phyloP scores from a whole-genome alignment of 2,797 vertebrate species.

The Galaxias olidus region DNA sequence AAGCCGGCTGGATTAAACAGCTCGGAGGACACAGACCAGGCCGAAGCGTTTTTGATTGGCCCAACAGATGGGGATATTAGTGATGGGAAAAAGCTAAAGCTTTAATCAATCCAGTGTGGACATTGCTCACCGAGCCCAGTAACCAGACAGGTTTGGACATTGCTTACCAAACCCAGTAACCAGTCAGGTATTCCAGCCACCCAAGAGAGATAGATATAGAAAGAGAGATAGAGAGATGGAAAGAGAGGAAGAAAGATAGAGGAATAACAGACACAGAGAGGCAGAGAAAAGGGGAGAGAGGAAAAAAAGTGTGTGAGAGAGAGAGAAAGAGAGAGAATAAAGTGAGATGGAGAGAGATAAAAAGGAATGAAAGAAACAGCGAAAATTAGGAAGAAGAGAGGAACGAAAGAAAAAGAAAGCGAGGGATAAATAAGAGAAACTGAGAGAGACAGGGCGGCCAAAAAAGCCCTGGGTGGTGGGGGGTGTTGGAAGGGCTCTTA shows the following conservation, averaged over 20 bases:
- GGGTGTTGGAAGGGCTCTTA: slow-evolving; percentile 46
- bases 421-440: not conserved
- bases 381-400: slow-evolving; percentile 18
- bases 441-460: not conserved
- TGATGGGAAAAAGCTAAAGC: slow-evolving; percentile 34
- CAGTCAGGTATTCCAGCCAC: no score
- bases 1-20: slow-evolving; percentile 52
- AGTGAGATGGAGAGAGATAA: slow-evolving; percentile 14
- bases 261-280: not conserved
- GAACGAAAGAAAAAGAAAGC: slow-evolving; percentile 6
- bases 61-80: slow-evolving; percentile 52
- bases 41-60: slow-evolving; percentile 44
- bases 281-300: slow-evolving; percentile 21
- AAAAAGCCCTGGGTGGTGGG: slow-evolving; percentile 12
- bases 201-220: not conserved
- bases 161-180: no score
- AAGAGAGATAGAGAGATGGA: not conserved
- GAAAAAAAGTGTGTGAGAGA: slow-evolving; percentile 6
- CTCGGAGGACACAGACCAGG: slow-evolving; percentile 40
- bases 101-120: slow-evolving; percentile 55
- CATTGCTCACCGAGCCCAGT: slow-evolving; percentile 33
- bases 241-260: no score
- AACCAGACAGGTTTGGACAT: not conserved
- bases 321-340: slow-evolving; percentile 9
- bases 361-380: not conserved